Evolutionary conservation across 2,113 vertebrate species (phyloP), one percentile per base, ranked within the genome.

Genomic region (Phalacrocorax brasilianus): DNA sequence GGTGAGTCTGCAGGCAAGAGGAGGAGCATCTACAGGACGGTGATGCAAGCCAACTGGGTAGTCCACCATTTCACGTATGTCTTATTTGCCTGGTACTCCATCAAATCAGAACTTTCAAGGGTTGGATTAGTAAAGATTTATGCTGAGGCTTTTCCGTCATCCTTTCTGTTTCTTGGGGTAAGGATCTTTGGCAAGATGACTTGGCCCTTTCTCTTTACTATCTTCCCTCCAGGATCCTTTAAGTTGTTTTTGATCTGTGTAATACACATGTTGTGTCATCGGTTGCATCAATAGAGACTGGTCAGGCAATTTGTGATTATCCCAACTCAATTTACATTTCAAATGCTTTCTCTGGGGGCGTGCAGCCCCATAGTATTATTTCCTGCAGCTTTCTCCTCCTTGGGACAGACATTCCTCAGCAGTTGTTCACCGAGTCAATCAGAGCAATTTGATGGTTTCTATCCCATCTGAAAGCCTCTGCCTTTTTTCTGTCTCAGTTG

Each of bases 271-370:
- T 33, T 73, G 83, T 91, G 90, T 68, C 73, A 59, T 88, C 4
- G 0, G 14, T 79, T 89, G 75, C 78, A 89, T 94, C 73, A 21
- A 30, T 30, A 79, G 78, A 93, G 85, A 75, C 71, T 0, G 0
- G 62, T 73, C 75, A 42, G 88, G 91, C 95, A 88, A 52, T 93
- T 80, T 88, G 86, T 73, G 86, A 80, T 94, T 93, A 93, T 93
- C 88, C 72, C 53, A 58, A 42, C 27, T 44, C 63, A 80, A 95
- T 90, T 93, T 73, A 93, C 85, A 77, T 92, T 90, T 88, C 85
- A 73, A 85, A 72, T 75, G 52, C 71, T 75, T 44, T 27, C 35
- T 78, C 32, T 79, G 81, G 71, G 74, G 88, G 33, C 15, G 3
- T 2, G 0, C 32, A 1, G 3, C 40, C 65, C 47, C 5, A 0